Percentiles rank a stretch among this genome's conserved stretches.
These are phyloP conservation scores for Gephyroberyx darwinii DNA, from an alignment of 2,797 vertebrate species.

Conservation along the genomic window DNA sequence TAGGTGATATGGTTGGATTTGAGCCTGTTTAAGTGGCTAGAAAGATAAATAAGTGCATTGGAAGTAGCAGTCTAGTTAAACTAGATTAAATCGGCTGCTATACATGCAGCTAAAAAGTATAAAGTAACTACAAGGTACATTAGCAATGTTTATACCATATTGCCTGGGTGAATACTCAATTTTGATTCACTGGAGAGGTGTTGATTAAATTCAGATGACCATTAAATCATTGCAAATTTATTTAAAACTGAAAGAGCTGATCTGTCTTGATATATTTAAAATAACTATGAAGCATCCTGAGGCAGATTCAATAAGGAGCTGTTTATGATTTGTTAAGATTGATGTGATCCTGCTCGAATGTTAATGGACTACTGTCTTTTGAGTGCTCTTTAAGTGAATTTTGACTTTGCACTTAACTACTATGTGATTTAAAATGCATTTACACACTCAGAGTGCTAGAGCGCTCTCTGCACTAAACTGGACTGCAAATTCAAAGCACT, in stretches of 20 bases:
- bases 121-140: too few relatives aligned
- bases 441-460: slow-evolving; percentile 26
- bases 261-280: slow-evolving; percentile 39
- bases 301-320: slow-evolving; percentile 27
- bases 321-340: slow-evolving; percentile 42
- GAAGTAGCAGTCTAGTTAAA: too few relatives aligned
- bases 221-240: slow-evolving; percentile 33
- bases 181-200: background rate
- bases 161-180: slow-evolving; percentile 5
- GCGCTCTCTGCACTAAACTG: slow-evolving; percentile 20
- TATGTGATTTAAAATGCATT: slow-evolving; percentile 46
- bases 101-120: background rate
- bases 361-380: slow-evolving; percentile 47
- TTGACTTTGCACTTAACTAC: slow-evolving; percentile 39
- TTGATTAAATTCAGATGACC: slow-evolving; percentile 23
- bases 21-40: too few relatives aligned
- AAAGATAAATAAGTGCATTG: background rate
- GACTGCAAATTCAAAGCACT: background rate
- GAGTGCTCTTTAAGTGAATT: slow-evolving; percentile 38
- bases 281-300: slow-evolving; percentile 31
- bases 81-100: too few relatives aligned
- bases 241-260: slow-evolving; percentile 26
- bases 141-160: background rate
- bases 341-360: slow-evolving; percentile 36
- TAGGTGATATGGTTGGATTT: too few relatives aligned